A percentile compares a stretch with the other conserved stretches of the same genome.
These are phyloP conservation scores for Falco naumanni DNA, from an alignment of 2,797 vertebrate genomes.

Conservation along the genomic window DNA sequence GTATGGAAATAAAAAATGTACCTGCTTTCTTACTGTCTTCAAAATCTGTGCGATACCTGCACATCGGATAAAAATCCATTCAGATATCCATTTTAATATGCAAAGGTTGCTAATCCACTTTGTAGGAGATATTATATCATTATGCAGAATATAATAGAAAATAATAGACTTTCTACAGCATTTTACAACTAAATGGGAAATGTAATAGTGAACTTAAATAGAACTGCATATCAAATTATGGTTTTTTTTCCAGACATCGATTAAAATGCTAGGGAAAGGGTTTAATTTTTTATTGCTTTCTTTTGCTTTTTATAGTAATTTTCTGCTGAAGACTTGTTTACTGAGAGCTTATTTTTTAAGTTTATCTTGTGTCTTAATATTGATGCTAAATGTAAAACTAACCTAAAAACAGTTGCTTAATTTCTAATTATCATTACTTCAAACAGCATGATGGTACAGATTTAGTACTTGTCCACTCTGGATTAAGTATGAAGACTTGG, in stretches of 20 bases:
- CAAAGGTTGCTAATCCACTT: constrained; percentile 11
- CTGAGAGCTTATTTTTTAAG: background rate
- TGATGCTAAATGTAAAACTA: background rate
- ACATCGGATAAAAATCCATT: background rate
- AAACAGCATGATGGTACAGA: background rate
- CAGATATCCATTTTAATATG: background rate
- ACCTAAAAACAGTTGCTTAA: background rate
- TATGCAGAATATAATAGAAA: background rate
- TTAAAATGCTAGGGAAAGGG: background rate
- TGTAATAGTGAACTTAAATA: background rate
- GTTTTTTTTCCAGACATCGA: background rate
- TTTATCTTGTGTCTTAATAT: background rate
- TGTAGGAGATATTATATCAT: background rate
- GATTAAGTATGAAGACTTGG: background rate
- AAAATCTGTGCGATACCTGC: background rate
- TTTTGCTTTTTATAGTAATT: background rate
- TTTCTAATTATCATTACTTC: background rate
- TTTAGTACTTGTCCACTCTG: background rate
- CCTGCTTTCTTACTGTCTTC: background rate
- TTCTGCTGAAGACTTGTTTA: background rate
- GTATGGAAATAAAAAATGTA: background rate
- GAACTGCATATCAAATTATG: background rate
- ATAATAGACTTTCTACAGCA: background rate
- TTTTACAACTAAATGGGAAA: constrained; percentile 9
- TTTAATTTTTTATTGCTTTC: background rate